A percentile compares a stretch with the other conserved stretches of the same genome.
phyloP scores from a whole-genome alignment of 2,797 vertebrate species.

The Alfaro cultratus region DNA sequence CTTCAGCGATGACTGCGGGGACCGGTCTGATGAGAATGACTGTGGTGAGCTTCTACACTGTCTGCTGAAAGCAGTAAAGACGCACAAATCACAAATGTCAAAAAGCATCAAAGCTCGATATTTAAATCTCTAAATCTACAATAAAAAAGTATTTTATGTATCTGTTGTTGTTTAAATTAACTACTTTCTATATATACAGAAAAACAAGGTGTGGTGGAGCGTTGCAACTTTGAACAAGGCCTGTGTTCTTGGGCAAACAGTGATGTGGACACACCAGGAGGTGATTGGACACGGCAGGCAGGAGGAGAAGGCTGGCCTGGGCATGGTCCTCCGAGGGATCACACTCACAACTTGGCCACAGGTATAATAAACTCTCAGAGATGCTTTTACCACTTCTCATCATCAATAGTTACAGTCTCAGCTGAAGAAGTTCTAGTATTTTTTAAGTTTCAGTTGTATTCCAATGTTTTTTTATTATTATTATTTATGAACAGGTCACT shows the following conservation, averaged over 20 bases:
- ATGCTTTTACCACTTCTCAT: neutral
- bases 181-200: conserved; percentile 44
- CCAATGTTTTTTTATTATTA: neutral
- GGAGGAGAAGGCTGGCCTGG: conserved; percentile 69
- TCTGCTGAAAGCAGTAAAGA: neutral
- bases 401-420: neutral
- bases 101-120: no score
- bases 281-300: conserved; percentile 62
- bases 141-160: neutral
- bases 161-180: neutral
- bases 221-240: conserved; percentile 81
- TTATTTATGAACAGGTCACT: conserved; percentile 72
- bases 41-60: conserved; percentile 71
- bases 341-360: conserved; percentile 79
- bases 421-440: neutral
- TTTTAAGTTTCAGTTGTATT: neutral
- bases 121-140: neutral
- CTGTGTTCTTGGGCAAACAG: conserved; percentile 76
- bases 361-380: conserved; percentile 56
- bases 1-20: conserved; percentile 83
- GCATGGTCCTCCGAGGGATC: conserved; percentile 76
- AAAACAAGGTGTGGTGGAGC: conserved; percentile 56
- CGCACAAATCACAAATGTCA: neutral
- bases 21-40: conserved; percentile 75
- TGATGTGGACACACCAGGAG: conserved; percentile 50